Base-by-base conservation (phyloP, 2,797 vertebrate species). In the Lateolabrax maculatus region DNA sequence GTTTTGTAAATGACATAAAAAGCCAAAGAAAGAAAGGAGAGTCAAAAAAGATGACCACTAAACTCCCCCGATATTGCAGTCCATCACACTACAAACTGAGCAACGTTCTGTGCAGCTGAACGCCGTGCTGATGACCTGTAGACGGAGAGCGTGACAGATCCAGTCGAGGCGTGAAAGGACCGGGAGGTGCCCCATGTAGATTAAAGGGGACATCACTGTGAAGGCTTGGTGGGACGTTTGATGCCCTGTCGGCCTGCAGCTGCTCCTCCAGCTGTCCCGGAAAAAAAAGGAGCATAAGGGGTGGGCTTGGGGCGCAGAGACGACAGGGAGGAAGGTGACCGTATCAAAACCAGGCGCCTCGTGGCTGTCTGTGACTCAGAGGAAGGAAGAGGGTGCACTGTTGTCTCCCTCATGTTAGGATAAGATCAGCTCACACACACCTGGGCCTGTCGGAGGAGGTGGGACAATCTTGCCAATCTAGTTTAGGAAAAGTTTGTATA, bases 211-310 rank as follows among this genome's bases (percentile, higher is more conserved):
- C 86, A 58, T 81, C 63, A 75, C 79, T 80, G 82, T 57, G 84
- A 84, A 67, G 86, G 71, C 77, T 77, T 65, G 62, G 75, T 64
- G 81, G 79, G 77, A 84, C 34, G 81, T 86, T 88, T 85, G 84
- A 89, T 85, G 84, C 83, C 84, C 88, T 29, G 83, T 86, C 71
- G 57, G 65, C 82, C 76, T 75, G 87, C 93, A 94, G 93, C 93
- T 94, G 94, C 85, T 91, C 69, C 75, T 74, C 84, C 91, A 94
- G 91, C 92, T 93, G 91, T 92, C 91, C 85, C 52, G 58, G 80
- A 74, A 78, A 51, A 62, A 49, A 37, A 29, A 21, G n/a, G 67
- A 73, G 71, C 34, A 8, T 53, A 58, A 39, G 61, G n/a, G 31
- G 39, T 0, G 25, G 15, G 36, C 36, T 52, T 27, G 36, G 68